Conservation (phyloP, 2,113 vertebrate genomes). For the Limnothrissa miodon region DNA sequence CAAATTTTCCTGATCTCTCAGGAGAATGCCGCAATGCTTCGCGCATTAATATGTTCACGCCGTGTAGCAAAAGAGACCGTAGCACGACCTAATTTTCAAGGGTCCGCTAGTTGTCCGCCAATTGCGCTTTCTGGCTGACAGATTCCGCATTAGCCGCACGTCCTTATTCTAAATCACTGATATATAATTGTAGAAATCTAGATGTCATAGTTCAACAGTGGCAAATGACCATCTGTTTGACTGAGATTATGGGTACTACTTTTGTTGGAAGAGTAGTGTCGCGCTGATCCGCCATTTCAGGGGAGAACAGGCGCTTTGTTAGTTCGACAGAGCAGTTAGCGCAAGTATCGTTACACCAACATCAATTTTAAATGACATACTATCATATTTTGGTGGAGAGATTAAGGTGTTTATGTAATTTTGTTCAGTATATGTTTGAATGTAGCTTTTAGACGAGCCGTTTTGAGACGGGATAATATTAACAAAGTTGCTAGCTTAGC, state of each 20-base stretch:
- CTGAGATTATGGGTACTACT: slow-evolving; percentile 58
- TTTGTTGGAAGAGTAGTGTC: slow-evolving; percentile 64
- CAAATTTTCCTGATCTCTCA: not conserved
- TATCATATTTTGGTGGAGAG: not conserved
- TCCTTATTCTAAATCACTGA: not conserved
- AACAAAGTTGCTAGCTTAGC: not conserved
- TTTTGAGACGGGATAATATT: not conserved
- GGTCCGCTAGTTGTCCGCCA: not conserved
- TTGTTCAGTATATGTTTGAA: not conserved
- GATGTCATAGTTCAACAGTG: not conserved
- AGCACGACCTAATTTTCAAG: not conserved
- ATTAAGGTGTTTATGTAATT: not conserved
- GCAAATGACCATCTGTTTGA: not conserved
- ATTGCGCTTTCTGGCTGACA: not conserved
- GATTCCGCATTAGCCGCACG: not conserved
- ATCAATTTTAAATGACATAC: not conserved
- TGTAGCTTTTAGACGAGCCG: not conserved
- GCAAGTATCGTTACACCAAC: not conserved
- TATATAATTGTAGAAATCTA: not conserved
- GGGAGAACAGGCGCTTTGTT: slow-evolving; percentile 53
- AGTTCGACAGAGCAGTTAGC: slow-evolving; percentile 22
- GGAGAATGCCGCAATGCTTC: slow-evolving; percentile 31
- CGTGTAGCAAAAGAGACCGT: not conserved
- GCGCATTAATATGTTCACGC: slow-evolving; percentile 38
- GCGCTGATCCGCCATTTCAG: slow-evolving; percentile 72